Percentiles rank a stretch among this genome's conserved stretches.
Conservation (phyloP, 2,797 vertebrate species). For the Micrastur ruficollis region DNA sequence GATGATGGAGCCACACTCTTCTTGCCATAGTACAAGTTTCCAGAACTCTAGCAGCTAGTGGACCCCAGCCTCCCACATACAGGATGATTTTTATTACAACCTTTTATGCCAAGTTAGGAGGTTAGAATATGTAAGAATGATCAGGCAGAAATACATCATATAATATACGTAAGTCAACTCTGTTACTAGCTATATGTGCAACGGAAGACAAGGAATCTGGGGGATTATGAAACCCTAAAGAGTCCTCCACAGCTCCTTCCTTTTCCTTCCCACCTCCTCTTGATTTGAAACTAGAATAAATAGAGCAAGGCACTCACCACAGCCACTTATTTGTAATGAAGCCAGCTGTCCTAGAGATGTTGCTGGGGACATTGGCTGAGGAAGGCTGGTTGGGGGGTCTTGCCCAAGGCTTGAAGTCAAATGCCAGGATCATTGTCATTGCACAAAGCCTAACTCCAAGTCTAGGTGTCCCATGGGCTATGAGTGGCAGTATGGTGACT, state of each 20-base stretch:
- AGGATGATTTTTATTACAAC: neutral
- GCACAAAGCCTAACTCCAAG: too few relatives aligned
- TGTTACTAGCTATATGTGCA: neutral
- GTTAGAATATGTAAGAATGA: neutral
- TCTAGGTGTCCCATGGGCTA: neutral
- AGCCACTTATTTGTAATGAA: neutral
- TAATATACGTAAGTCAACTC: fast-evolving
- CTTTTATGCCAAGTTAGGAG: neutral
- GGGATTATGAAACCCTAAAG: neutral
- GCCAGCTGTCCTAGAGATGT: neutral
- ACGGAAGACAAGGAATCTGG: neutral
- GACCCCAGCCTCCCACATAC: neutral
- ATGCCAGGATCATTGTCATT: neutral
- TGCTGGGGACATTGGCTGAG: neutral
- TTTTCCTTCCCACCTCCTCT: neutral
- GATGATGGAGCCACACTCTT: neutral
- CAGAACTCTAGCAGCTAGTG: neutral
- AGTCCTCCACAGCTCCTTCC: neutral
- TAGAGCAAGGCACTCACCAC: neutral
- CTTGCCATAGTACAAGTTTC: neutral
- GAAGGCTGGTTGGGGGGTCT: neutral
- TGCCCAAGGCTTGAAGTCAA: neutral
- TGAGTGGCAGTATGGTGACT: neutral
- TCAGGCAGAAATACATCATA: neutral
- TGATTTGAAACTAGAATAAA: neutral